phyloP scores from a whole-genome alignment of 2,888 invertebrate species.

The Schizaphis graminum region DNA sequence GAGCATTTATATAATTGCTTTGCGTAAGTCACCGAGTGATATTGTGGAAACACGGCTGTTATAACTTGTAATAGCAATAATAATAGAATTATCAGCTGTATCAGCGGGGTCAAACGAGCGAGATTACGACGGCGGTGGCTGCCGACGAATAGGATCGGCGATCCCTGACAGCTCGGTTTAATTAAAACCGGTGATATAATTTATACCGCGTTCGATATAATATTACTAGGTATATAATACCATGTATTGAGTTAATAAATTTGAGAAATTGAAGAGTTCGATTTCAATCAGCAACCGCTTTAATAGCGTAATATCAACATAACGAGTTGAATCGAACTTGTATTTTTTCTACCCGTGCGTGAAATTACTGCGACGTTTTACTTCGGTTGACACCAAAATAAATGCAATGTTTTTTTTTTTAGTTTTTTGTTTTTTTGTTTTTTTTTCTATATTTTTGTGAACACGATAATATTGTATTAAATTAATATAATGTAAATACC shows the following conservation, averaged over 20 bases:
- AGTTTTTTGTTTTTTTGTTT: not conserved
- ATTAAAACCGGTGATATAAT: no score
- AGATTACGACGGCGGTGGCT: not conserved
- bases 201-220: no score
- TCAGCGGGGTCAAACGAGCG: not conserved
- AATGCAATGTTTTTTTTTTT: not conserved
- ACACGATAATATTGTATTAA: not conserved
- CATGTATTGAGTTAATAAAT: not conserved
- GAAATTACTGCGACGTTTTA: not conserved
- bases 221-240: not conserved
- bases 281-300: not conserved
- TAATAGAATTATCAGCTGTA: not conserved
- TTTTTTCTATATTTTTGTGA: not conserved
- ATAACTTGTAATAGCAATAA: not conserved
- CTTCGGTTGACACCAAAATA: not conserved
- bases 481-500: not conserved
- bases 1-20: constrained; percentile 1
- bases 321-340: not conserved
- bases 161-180: no score
- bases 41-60: not conserved
- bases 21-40: not conserved
- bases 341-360: not conserved
- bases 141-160: no score
- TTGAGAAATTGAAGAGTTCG: not conserved
- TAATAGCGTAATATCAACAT: not conserved